A percentile compares a stretch with the other conserved stretches of the same genome.
Conservation (phyloP, 2,113 vertebrate genomes). For the Pontoporia blainvillei region DNA sequence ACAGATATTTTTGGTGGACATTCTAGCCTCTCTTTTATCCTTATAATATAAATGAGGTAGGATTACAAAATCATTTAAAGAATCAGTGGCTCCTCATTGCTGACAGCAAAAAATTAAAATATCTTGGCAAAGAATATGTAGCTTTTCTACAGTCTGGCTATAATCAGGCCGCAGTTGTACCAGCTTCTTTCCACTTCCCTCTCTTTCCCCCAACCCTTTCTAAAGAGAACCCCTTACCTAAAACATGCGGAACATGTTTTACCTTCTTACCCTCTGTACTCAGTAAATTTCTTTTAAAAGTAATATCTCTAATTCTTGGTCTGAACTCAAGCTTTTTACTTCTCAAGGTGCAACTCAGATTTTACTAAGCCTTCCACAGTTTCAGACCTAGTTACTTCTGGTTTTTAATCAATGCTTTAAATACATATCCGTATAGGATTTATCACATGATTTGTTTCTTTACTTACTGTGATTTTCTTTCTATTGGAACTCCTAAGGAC, state of each 20-base stretch:
- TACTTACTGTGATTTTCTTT: background rate
- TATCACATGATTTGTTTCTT: background rate
- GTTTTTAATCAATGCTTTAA: background rate
- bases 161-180: background rate
- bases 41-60: background rate
- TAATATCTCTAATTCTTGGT: background rate
- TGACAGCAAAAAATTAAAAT: background rate
- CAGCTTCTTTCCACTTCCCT: background rate
- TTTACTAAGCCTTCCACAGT: background rate
- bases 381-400: background rate
- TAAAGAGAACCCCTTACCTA: background rate
- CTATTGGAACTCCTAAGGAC: background rate
- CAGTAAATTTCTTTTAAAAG: background rate
- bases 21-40: background rate
- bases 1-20: background rate
- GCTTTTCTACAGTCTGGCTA: background rate
- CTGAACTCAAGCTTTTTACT: background rate
- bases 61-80: background rate
- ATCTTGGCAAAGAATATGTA: background rate
- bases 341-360: background rate
- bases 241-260: background rate
- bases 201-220: background rate
- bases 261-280: background rate
- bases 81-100: background rate
- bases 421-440: background rate